Base-by-base conservation (phyloP, 2,797 vertebrate species). In the Oryzias dopingdopingensis region DNA sequence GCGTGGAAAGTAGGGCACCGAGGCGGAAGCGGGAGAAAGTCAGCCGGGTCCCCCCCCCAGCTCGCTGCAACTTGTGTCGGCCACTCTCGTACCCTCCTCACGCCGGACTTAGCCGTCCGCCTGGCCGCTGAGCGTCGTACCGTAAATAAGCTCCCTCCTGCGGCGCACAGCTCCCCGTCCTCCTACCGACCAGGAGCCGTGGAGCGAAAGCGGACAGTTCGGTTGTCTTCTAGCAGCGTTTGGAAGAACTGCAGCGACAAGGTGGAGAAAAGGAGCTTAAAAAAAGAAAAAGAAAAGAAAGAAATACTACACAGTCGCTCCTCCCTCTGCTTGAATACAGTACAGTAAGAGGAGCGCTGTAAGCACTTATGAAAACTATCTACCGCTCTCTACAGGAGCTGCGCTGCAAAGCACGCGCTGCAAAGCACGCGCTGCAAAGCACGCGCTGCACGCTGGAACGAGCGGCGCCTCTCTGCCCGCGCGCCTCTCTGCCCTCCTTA, bases 351-450 rank as follows among this genome's bases (percentile, higher is more conserved):
- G 56, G 52, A 52, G 53, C 20, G 46, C 67, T 48, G 23, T 13
- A 73, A 59, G 72, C 59, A 53, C 85, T 70, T 80, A 80, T 81
- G 76, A 59, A 88, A 85, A 89, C 90, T 55, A 86, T 90, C 87
- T 88, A 88, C 89, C 56, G 90, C 92, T 89, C 91, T 91, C 92
- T 93, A 84, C 90, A 91, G 92, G 92, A 85, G 65, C 82, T 50
- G 73, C 68, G 40, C 66, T 83, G 90, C 70, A 92, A 69, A 80
- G 77, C 82, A 85, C 82, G 2, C 15, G 42, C 70, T 67, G 23
- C 24, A 59, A 18, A 18, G 18, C 18, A 85, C 82, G 2, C 15
- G 42, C 70, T 67, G 23, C 24, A 59, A 18, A 18, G 18, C 18
- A 85, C 82, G 2, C 15, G 42, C 70, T 67, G 23, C 24, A 59